Evolutionary conservation across 2,797 vertebrate species (phyloP).

Genomic region (Fringilla coelebs): DNA sequence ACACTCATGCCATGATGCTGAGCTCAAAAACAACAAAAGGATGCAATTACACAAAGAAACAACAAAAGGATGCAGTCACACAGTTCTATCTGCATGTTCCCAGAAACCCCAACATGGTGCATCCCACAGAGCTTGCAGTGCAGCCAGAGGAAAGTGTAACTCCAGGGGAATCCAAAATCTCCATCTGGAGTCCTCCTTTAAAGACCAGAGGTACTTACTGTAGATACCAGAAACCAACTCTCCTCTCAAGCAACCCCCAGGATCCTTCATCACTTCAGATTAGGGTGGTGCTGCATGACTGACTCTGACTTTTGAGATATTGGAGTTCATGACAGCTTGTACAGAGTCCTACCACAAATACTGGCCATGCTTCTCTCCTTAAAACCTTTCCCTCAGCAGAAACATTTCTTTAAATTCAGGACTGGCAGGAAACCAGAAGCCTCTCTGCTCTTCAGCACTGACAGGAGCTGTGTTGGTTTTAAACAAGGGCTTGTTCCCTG

Average conservation of each 20-base stretch:
- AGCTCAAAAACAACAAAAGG: not conserved
- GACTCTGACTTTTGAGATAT: not conserved
- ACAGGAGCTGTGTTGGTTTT: not conserved
- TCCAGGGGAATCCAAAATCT: not conserved
- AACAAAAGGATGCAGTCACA: not conserved
- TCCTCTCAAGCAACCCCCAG: not conserved
- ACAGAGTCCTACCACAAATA: not conserved
- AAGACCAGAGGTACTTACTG: not conserved
- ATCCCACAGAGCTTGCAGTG: not conserved
- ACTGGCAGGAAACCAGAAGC: not conserved
- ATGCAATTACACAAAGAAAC: not conserved
- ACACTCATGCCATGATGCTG: accelerated
- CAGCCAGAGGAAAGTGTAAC: not conserved
- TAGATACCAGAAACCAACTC: not conserved
- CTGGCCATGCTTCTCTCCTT: not conserved
- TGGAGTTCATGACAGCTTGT: not conserved
- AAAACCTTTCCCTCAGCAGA: not conserved
- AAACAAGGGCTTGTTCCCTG: not conserved
- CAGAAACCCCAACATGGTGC: not conserved
- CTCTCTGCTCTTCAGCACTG: not conserved
- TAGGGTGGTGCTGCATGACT: not conserved
- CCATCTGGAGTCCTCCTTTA: not conserved
- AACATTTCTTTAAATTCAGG: not conserved
- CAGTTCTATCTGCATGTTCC: not conserved
- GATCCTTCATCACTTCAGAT: not conserved